Evolutionary conservation across 1,140 invertebrate genomes (phyloP).

Genomic region (Protaetia brevitarsis): DNA sequence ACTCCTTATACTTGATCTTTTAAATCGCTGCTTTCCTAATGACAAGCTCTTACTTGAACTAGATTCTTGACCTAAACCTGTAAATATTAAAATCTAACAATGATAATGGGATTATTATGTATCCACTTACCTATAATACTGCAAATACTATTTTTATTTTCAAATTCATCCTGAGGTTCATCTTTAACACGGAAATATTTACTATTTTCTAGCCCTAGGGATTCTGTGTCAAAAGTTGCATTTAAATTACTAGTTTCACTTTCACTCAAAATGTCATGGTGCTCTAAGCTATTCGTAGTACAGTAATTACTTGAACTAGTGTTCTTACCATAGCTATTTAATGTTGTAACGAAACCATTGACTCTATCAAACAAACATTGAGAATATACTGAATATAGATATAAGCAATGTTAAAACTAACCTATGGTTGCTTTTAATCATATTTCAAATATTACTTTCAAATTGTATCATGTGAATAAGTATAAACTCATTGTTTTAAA

Average conservation of each 20-base stretch:
- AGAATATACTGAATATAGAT: not conserved
- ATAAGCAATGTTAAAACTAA: not conserved
- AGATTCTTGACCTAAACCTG: slow-evolving; percentile 6
- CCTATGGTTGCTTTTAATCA: slow-evolving; percentile 19
- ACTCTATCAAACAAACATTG: not conserved
- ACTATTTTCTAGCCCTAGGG: slow-evolving; percentile 6
- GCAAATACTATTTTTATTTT: slow-evolving; percentile 5
- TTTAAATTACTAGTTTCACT: slow-evolving; percentile 12
- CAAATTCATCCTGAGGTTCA: slow-evolving; percentile 19
- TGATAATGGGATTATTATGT: not conserved
- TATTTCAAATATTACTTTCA: not conserved
- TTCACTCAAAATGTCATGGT: slow-evolving; percentile 7
- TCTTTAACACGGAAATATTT: slow-evolving; percentile 20
- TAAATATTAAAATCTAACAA: not conserved
- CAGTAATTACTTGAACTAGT: not conserved
- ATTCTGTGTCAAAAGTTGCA: slow-evolving; percentile 1
- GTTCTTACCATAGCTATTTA: not conserved
- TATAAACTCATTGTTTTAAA: slow-evolving; percentile 5
- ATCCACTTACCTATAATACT: slow-evolving; percentile 18
- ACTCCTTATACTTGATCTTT: slow-evolving; percentile 1
- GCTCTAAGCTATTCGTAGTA: slow-evolving; percentile 11
- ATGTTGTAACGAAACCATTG: not conserved
- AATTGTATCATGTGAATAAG: slow-evolving; percentile 10
- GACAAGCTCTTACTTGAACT: slow-evolving; percentile 12
- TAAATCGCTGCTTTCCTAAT: slow-evolving; percentile 4